Evolutionary conservation across 2,888 invertebrate species (phyloP).

Genomic region (Schizaphis graminum): DNA sequence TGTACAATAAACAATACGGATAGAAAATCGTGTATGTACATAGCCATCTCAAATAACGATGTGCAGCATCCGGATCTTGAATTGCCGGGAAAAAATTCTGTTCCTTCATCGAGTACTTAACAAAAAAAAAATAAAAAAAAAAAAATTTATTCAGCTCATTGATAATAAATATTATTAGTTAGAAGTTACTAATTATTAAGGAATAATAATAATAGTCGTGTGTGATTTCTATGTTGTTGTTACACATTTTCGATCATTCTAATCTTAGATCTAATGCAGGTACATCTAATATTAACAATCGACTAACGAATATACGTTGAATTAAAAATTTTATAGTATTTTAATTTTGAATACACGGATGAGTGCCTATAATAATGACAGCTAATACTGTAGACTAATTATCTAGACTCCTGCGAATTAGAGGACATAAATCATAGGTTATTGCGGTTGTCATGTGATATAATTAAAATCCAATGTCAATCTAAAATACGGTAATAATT

Average conservation of each 20-base stretch:
- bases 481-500: neutral
- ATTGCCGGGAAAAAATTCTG: slow-evolving; percentile 7
- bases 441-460: neutral
- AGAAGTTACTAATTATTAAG: neutral
- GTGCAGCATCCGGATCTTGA: slow-evolving; percentile 1
- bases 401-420: neutral
- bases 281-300: neutral
- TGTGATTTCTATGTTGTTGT: neutral
- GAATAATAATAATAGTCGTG: neutral
- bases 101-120: slow-evolving; percentile 13
- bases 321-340: neutral
- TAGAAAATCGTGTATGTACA: slow-evolving; percentile 18
- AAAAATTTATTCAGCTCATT: neutral
- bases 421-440: neutral
- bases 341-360: neutral
- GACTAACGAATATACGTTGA: neutral
- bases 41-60: slow-evolving; percentile 13
- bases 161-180: neutral
- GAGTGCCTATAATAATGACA: neutral
- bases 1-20: neutral
- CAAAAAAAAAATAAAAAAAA: neutral
- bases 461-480: neutral
- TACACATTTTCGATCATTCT: neutral
- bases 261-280: neutral
- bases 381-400: neutral